Percentiles rank a stretch among this genome's conserved stretches.
Conservation (phyloP, 2,797 vertebrate genomes). For the Myoxocephalus aenaeus region DNA sequence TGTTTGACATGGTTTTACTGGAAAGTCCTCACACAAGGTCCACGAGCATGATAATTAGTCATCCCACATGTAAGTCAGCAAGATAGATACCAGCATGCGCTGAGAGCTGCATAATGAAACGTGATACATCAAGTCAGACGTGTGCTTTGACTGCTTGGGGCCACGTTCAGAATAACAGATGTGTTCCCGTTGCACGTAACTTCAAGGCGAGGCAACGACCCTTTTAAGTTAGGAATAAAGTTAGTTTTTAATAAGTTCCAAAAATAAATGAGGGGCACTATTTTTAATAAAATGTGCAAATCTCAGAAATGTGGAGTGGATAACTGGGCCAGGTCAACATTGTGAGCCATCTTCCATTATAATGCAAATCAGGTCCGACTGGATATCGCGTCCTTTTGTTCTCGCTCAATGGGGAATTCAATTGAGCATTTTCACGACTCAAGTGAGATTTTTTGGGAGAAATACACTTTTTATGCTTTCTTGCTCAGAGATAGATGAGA, state of each 20-base stretch:
- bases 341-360: background rate
- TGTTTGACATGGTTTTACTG: constrained; percentile 17
- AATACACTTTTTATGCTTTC: background rate
- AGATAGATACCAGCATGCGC: constrained; percentile 41
- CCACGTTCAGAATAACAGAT: constrained; percentile 19
- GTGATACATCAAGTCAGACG: constrained; percentile 45
- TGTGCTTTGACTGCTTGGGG: constrained; percentile 10
- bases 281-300: constrained; percentile 43
- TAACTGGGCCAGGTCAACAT: constrained; percentile 43
- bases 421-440: background rate
- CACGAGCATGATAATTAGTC: constrained; percentile 34
- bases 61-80: constrained; percentile 3
- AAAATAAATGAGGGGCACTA: constrained; percentile 22
- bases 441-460: background rate
- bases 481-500: background rate
- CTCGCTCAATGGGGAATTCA: background rate
- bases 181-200: background rate
- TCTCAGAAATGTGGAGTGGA: constrained; percentile 25
- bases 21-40: constrained; percentile 15
- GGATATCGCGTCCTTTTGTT: background rate
- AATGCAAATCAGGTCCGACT: background rate
- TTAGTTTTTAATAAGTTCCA: constrained; percentile 35
- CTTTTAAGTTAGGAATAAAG: constrained; percentile 11
- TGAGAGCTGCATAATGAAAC: constrained; percentile 47
- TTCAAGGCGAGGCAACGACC: background rate